Evolutionary conservation across 2,113 vertebrate species (phyloP), one percentile per base, ranked within the genome.

Genomic region (Marmota flaviventris): DNA sequence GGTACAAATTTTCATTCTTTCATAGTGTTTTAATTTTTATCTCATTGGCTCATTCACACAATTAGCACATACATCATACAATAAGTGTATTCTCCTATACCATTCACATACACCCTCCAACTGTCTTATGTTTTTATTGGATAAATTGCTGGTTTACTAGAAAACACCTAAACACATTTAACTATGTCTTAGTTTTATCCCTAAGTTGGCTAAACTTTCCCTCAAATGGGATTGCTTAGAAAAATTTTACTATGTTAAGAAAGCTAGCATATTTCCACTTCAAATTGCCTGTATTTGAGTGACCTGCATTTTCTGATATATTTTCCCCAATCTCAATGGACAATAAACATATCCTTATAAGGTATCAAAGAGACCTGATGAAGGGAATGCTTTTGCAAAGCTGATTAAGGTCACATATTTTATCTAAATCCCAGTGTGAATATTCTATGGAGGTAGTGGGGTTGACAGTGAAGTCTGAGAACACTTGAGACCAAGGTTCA

Each of bases 241-340:
- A 14, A 58, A 63, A 11, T 61, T 87, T 92, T 83, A 61, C 14
- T 58, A 8, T 77, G 10, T 63, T 92, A 51, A 73, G n/a, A 89
- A 83, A 94, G 3, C 13, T 63, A 67, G 16, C 11, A 2, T 81
- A 51, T 92, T 95, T 96, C 53, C 3, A 20, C 8, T 90, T 92
- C 53, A 83, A 67, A 25, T 63, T 69, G 56, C 1, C 25, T 78
- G 0, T 70, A 73, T 89, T 93, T 78, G 24, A 77, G 29, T 89
- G 88, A 11, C 85, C n/a, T 97, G 61, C 16, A 32, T 78, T 95
- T 89, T 93, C 53, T 87, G 14, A 17, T 85, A 32, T n/a, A 2
- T 70, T 86, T 9, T 12, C 42, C 12, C 8, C 34, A 65, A 1
- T 18, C 4, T 0, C 12, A 24, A n/a, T 63, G 27, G 25, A 29